Conservation (phyloP, 2,113 vertebrate genomes). For the Scomber japonicus region DNA sequence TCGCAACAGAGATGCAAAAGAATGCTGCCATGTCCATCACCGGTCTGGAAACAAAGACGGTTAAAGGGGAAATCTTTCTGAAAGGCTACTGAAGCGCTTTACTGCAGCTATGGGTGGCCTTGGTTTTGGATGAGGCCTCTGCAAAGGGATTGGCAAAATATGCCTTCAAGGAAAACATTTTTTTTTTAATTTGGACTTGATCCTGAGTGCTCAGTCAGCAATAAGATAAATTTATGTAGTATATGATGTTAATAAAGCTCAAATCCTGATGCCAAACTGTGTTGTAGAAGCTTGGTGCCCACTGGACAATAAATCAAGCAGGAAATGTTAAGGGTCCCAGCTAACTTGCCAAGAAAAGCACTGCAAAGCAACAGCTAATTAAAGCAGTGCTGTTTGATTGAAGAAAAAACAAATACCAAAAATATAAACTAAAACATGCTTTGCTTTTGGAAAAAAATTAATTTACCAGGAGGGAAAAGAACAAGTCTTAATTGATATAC, state of each 20-base stretch:
- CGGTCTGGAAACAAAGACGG: slow-evolving; percentile 46
- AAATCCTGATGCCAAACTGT: background rate
- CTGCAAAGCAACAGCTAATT: slow-evolving; percentile 17
- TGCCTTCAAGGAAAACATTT: background rate
- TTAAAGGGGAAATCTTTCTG: slow-evolving; percentile 26
- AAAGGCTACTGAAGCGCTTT: slow-evolving; percentile 39
- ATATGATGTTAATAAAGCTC: background rate
- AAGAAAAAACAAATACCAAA: background rate
- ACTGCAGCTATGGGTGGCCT: slow-evolving; percentile 14
- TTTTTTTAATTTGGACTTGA: background rate
- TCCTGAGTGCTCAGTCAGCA: background rate
- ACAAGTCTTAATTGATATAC: background rate
- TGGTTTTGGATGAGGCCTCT: slow-evolving; percentile 18
- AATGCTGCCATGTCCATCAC: slow-evolving; percentile 57
- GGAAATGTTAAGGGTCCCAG: slow-evolving; percentile 4
- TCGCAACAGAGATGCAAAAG: slow-evolving; percentile 31
- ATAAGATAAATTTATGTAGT: slow-evolving; percentile 21
- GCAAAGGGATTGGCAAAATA: slow-evolving; percentile 22
- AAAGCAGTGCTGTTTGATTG: background rate
- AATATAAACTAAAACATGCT: background rate
- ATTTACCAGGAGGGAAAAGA: background rate
- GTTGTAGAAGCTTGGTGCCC: slow-evolving; percentile 5
- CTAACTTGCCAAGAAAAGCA: slow-evolving; percentile 16
- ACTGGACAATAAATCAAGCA: slow-evolving; percentile 13
- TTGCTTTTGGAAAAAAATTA: background rate